Evolutionary conservation across 1,140 invertebrate genomes (phyloP), one percentile per base, ranked within the genome.

Genomic region (Lepidurus couesii): DNA sequence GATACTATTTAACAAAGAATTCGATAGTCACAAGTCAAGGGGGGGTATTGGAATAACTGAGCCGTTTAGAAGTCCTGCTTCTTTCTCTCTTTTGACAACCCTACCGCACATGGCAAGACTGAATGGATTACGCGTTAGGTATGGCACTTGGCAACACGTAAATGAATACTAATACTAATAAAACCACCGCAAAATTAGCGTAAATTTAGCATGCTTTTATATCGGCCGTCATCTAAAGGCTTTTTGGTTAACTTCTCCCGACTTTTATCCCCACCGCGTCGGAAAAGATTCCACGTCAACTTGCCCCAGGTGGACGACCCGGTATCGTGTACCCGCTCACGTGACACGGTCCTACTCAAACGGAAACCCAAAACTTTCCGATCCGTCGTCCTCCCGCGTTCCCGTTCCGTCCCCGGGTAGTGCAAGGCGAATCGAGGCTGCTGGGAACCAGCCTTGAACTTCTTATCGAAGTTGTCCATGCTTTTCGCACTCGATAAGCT

Each of bases 251-350:
- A 16, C 21, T 65, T 65, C 53, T 65, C 53, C 16, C 53, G 53
- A 65, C 13, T 65, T 65, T 65, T 65, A 21, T 65, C 53, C 53
- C 53, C 53, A 13, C 9, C 13, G 21, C 53, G 53, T 10, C 78
- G 78, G 82, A 91, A 91, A 0, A 89, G 89, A 84, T 90, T 91
- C 90, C 90, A 91, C 2, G 89, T 88, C 45, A 90, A 85, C 79
- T 87, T 85, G 16, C 80, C 81, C 74, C 79, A 82, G 65, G 79
- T 74, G 10, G 34, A 75, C 42, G 24, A 77, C 75, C 34, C 74
- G 76, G 73, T 73, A 75, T 75, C 53, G 21, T 47, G 42, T 74
- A 79, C 42, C 79, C 80, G 34, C 80, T 80, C 74, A 79, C 76
- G 42, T 74, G 81, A 47, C 81, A 80, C 65, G 47, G 74, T 79